Base-by-base conservation (phyloP, 2,797 vertebrate species). In the Novumbra hubbsi region DNA sequence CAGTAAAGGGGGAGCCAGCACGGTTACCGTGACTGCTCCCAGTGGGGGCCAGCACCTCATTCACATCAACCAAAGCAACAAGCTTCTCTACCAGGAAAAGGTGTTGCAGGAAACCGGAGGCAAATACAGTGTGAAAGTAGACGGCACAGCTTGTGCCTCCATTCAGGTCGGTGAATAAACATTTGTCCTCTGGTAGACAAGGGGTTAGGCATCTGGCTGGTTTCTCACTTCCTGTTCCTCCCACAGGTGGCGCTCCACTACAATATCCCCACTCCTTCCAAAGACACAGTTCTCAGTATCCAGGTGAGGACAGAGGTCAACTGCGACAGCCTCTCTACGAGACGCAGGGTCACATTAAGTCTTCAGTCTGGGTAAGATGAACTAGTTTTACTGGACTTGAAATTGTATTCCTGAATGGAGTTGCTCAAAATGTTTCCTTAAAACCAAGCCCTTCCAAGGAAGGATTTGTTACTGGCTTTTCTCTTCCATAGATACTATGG, bases 41-140 rank as follows among this genome's bases (percentile, higher is more conserved):
- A 83, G 81, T 41, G 81, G 71, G 24, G 89, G 92, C 83, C 77
- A 86, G 63, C 50, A 62, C 30, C 81, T 83, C 67, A 92, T 97
- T 79, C 78, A 0, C 4, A 77, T 96, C 57, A 90, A 94, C 73
- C 87, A 84, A n/a, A 79, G 83, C 76, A 96, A 95, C 88, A 93
- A 93, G 68, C 86, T 96, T 68, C 87, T 96, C 30, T 89, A 94
- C 64, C 96, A 97, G 87, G 91, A 90, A 79, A 77, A 84, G 77
- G 34, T 76, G 15, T 82, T 96, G 77, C 79, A 86, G 71, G 68
- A 70, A 0, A 15, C 89, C 21, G 68, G 85, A n/a, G 93, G 77
- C 11, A 88, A 81, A 8, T 94, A 92, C 76, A 90, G 30, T 0
- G 73, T 94, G 80, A 84, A 15, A 70, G 92, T 93, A 73, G 88